Percentiles rank a stretch among this genome's conserved stretches.
Conservation (phyloP, 2,888 invertebrate species). For the Drosophila neonasuta region DNA sequence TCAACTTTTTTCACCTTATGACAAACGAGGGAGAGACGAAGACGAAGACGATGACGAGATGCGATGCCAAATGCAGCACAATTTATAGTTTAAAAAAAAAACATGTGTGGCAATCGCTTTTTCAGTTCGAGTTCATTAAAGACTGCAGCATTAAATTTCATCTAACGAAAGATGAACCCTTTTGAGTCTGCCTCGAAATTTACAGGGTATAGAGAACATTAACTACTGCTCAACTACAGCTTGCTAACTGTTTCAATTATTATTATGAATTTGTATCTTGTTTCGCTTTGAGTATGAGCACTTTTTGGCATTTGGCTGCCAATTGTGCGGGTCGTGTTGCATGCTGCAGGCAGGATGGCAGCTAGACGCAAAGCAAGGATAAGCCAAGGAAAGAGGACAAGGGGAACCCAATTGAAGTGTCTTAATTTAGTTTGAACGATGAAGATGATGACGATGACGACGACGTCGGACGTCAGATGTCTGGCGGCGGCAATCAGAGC, state of each 20-base stretch:
- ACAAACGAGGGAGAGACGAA: too few relatives aligned
- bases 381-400: neutral
- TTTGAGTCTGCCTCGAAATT: too few relatives aligned
- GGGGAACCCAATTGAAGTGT: slow-evolving; percentile 42
- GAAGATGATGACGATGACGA: slow-evolving; percentile 36
- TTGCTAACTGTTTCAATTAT: slow-evolving; percentile 1
- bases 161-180: too few relatives aligned
- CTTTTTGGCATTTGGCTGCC: slow-evolving; percentile 19
- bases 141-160: too few relatives aligned
- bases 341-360: slow-evolving; percentile 4
- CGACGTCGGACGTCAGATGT: slow-evolving; percentile 37
- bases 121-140: neutral
- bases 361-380: neutral
- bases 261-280: slow-evolving; percentile 5
- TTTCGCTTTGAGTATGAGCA: neutral
- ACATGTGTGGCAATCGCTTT: neutral
- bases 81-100: neutral
- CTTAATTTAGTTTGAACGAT: slow-evolving; percentile 60
- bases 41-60: too few relatives aligned
- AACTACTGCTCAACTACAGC: neutral
- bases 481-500: slow-evolving; percentile 70
- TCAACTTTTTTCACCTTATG: too few relatives aligned
- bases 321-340: slow-evolving; percentile 20
- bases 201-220: neutral
- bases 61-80: neutral